phyloP scores from a whole-genome alignment of 2,797 vertebrate species.

The Enteromius thamalakanensis region DNA sequence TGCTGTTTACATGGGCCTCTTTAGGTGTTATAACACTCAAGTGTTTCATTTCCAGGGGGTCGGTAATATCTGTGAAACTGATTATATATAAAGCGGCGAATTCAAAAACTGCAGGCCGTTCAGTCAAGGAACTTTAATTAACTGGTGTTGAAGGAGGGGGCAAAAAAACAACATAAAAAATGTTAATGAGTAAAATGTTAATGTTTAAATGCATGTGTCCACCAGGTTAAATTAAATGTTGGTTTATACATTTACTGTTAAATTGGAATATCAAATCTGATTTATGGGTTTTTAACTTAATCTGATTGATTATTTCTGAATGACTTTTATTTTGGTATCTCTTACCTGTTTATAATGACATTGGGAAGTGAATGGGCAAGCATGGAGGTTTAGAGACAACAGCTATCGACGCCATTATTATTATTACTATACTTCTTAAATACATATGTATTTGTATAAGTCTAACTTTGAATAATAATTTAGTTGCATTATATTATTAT shows the following conservation, averaged over 20 bases:
- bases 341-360: neutral
- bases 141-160: neutral
- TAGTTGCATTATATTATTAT: neutral
- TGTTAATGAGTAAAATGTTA: too few relatives aligned
- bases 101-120: neutral
- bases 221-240: neutral
- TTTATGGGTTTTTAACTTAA: neutral
- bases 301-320: neutral
- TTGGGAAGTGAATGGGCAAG: neutral
- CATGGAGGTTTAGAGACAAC: neutral
- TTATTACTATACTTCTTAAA: neutral
- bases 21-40: constrained; percentile 23
- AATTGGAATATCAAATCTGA: neutral
- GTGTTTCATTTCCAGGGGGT: constrained; percentile 21
- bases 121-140: neutral
- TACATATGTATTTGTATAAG: neutral
- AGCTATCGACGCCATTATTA: constrained; percentile 2
- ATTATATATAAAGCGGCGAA: neutral
- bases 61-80: neutral
- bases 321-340: constrained; percentile 11
- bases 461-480: neutral
- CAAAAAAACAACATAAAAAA: too few relatives aligned
- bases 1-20: constrained; percentile 50
- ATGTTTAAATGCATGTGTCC: neutral
- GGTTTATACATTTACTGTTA: neutral